Conservation (phyloP, 2,888 invertebrate species). For the Kuschelorhynchus macadamiae region DNA sequence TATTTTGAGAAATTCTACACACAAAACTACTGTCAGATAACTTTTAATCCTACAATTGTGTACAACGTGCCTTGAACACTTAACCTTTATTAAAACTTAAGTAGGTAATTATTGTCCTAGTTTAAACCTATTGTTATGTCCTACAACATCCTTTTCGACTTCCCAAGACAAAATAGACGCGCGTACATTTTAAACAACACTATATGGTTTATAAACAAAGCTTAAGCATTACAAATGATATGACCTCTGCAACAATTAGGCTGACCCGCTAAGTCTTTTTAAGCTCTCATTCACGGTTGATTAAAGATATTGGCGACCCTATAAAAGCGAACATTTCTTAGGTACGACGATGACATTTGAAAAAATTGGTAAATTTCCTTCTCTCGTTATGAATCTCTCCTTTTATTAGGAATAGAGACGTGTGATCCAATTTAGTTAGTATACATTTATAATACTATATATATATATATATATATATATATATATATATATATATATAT, state of each 20-base stretch:
- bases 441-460: too few species aligned
- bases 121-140: slow-evolving; percentile 47
- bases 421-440: too few species aligned
- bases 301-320: slow-evolving; percentile 56
- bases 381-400: too few species aligned
- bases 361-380: too few species aligned
- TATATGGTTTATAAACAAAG: slow-evolving; percentile 67
- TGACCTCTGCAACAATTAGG: slow-evolving; percentile 70
- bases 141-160: slow-evolving; percentile 48
- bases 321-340: not conserved
- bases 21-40: too few species aligned
- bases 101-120: slow-evolving; percentile 52
- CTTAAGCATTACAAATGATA: slow-evolving; percentile 69
- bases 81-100: slow-evolving; percentile 41
- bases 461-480: not conserved
- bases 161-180: slow-evolving; percentile 53
- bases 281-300: slow-evolving; percentile 64
- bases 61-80: not conserved
- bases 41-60: too few species aligned
- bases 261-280: slow-evolving; percentile 64
- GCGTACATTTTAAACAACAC: slow-evolving; percentile 64
- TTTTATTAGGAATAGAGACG: too few species aligned
- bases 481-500: too few species aligned
- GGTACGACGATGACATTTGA: too few species aligned
- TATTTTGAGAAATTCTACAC: not conserved